phyloP scores from a whole-genome alignment of 2,797 vertebrate genomes.

The Manis pentadactyla region DNA sequence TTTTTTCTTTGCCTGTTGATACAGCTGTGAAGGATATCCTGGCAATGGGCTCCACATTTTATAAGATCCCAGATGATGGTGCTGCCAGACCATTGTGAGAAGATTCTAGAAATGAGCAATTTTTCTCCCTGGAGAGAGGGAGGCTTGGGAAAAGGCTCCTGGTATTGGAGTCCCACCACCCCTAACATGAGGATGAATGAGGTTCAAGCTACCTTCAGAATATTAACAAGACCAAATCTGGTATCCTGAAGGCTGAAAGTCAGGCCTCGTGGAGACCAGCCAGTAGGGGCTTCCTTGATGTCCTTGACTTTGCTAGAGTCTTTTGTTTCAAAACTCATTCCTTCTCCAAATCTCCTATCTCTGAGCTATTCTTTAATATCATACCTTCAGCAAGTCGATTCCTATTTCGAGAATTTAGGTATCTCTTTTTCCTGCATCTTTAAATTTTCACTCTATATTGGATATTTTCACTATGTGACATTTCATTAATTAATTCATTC shows the following conservation, averaged over 20 bases:
- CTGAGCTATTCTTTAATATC: not conserved
- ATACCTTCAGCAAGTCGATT: not conserved
- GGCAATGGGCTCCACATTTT: not conserved
- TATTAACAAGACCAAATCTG: not conserved
- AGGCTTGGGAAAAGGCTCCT: accelerated
- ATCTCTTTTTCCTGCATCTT: not conserved
- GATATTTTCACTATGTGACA: not conserved
- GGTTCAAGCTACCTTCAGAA: not conserved
- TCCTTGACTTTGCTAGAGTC: not conserved
- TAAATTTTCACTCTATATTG: not conserved
- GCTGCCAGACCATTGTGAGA: not conserved
- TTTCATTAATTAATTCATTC: not conserved
- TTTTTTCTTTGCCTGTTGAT: not conserved
- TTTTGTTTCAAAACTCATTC: not conserved
- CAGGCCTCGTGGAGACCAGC: not conserved
- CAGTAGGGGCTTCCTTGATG: not conserved
- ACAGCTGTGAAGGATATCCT: not conserved
- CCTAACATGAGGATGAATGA: not conserved
- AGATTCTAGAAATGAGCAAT: not conserved
- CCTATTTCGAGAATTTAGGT: not conserved
- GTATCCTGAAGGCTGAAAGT: not conserved
- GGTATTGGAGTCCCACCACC: not conserved
- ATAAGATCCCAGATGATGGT: not conserved
- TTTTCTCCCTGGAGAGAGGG: not conserved
- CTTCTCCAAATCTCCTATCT: not conserved